Percentiles rank a stretch among this genome's conserved stretches.
phyloP scores from a whole-genome alignment of 2,797 vertebrate genomes.

The Lacerta viridis region DNA sequence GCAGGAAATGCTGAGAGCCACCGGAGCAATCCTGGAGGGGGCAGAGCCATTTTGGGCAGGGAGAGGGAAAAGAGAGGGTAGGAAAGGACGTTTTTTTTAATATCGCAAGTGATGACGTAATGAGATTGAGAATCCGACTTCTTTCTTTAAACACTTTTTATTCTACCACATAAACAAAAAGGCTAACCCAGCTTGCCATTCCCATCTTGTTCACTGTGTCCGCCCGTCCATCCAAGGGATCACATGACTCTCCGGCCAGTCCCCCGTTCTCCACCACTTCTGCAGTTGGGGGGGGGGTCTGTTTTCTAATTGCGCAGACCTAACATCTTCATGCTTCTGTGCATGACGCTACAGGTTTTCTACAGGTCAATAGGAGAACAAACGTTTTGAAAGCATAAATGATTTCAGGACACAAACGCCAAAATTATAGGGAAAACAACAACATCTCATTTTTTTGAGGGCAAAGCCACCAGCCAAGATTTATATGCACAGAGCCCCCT shows the following conservation, averaged over 20 bases:
- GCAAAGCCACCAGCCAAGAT: conserved; percentile 59
- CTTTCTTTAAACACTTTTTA: conserved; percentile 72
- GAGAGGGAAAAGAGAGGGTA: conserved; percentile 5
- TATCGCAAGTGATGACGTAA: conserved; percentile 59
- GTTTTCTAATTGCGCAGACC: conserved; percentile 60
- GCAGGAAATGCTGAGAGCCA: conserved; percentile 55
- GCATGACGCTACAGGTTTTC: conserved; percentile 42
- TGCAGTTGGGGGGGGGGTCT: conserved; percentile 35
- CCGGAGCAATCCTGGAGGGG: conserved; percentile 71
- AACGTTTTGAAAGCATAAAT: conserved; percentile 52
- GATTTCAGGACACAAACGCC: conserved; percentile 54
- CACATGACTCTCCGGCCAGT: conserved; percentile 44
- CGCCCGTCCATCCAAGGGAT: conserved; percentile 65
- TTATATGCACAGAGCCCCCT: conserved; percentile 62
- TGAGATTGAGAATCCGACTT: conserved; percentile 71
- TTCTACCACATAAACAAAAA: conserved; percentile 67
- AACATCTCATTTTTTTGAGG: conserved; percentile 57
- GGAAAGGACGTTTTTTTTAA: conserved; percentile 71
- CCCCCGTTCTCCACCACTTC: conserved; percentile 52
- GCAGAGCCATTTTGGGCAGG: conserved; percentile 51
- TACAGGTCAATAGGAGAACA: conserved; percentile 50
- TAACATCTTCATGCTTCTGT: conserved; percentile 47
- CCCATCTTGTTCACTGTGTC: conserved; percentile 56
- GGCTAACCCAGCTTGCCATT: conserved; percentile 63
- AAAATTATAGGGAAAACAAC: conserved; percentile 50